These are phyloP conservation scores for Nothobranchius furzeri DNA, from an alignment of 2,113 vertebrate genomes.

Conservation along the genomic window DNA sequence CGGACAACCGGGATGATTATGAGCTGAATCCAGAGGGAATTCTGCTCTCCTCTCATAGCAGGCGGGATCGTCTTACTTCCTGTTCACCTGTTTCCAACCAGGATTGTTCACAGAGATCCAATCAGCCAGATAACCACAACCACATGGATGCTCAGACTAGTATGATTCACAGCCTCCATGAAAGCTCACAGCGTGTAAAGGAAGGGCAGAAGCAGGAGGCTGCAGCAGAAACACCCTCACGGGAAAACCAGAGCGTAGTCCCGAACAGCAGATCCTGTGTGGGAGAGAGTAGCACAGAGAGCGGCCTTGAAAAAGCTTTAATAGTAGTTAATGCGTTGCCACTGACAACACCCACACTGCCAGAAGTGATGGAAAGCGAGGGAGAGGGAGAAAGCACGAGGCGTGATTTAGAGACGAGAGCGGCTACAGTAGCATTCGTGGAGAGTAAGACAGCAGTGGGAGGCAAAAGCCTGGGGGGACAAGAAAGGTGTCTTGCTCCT, in stretches of 20 bases:
- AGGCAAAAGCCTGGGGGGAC: conserved; percentile 30
- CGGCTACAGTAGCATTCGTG: conserved; percentile 47
- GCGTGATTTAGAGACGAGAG: conserved; percentile 48
- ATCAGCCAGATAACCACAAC: conserved; percentile 58
- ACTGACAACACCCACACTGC: conserved; percentile 79
- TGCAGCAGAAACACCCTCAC: conserved; percentile 42
- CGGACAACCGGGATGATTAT: conserved; percentile 49
- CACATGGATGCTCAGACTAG: conserved; percentile 32
- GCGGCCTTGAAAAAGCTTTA: conserved; percentile 72
- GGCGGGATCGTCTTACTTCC: conserved; percentile 69
- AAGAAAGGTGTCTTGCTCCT: conserved; percentile 40
- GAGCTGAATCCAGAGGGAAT: conserved; percentile 62
- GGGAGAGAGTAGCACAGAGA: conserved; percentile 66
- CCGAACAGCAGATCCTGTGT: conserved; percentile 54
- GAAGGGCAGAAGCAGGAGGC: conserved; percentile 42
- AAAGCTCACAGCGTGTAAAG: conserved; percentile 36
- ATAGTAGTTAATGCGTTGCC: conserved; percentile 70
- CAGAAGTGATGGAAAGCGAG: conserved; percentile 77
- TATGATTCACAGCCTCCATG: conserved; percentile 33
- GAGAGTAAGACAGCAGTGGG: conserved; percentile 41
- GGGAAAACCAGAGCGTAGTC: conserved; percentile 48
- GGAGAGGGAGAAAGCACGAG: conserved; percentile 71
- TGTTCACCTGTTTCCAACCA: conserved; percentile 52
- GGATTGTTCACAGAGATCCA: conserved; percentile 21
- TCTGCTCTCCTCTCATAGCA: conserved; percentile 37